Conservation (phyloP, 2,797 vertebrate genomes). For the Ctenochaetus hawaiiensis region DNA sequence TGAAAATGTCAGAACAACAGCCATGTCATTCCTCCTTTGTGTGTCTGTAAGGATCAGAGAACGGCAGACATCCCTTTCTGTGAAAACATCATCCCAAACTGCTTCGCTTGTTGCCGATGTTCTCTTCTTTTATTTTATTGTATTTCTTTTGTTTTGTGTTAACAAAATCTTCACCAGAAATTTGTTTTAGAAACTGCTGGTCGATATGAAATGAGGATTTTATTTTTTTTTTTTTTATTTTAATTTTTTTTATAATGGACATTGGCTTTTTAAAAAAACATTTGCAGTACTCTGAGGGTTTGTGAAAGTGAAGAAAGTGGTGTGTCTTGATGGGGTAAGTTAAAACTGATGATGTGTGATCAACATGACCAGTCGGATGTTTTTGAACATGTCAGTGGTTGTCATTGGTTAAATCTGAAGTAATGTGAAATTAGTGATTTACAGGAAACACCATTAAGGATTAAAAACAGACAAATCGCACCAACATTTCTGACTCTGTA, state of each 20-base stretch:
- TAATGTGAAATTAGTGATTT: slow-evolving; percentile 11
- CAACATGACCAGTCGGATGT: slow-evolving; percentile 51
- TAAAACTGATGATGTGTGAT: slow-evolving; percentile 32
- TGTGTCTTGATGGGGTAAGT: slow-evolving; percentile 35
- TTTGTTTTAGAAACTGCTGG: slow-evolving; percentile 37
- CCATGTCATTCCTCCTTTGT: slow-evolving; percentile 42
- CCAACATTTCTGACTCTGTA: slow-evolving; percentile 1
- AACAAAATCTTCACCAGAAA: slow-evolving; percentile 22
- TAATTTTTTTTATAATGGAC: slow-evolving; percentile 2
- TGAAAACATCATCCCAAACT: slow-evolving; percentile 32
- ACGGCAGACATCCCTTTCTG: slow-evolving; percentile 33
- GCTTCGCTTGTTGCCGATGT: slow-evolving; percentile 43
- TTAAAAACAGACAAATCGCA: slow-evolving; percentile 1
- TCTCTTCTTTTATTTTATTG: slow-evolving; percentile 26
- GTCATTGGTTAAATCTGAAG: slow-evolving; percentile 33
- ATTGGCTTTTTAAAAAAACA: slow-evolving; percentile 16
- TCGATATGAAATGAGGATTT: slow-evolving; percentile 40
- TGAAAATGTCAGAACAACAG: slow-evolving; percentile 44
- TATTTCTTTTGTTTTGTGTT: slow-evolving; percentile 18
- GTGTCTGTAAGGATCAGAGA: slow-evolving; percentile 50
- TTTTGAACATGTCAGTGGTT: slow-evolving; percentile 46
- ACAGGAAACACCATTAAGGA: slow-evolving; percentile 14
- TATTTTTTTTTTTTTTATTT: not conserved
- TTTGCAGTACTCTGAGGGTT: slow-evolving; percentile 61
- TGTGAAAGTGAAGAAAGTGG: slow-evolving; percentile 71